These are phyloP conservation scores for Alsophila aescularia DNA, from an alignment of 2,888 invertebrate species.

Conservation along the genomic window DNA sequence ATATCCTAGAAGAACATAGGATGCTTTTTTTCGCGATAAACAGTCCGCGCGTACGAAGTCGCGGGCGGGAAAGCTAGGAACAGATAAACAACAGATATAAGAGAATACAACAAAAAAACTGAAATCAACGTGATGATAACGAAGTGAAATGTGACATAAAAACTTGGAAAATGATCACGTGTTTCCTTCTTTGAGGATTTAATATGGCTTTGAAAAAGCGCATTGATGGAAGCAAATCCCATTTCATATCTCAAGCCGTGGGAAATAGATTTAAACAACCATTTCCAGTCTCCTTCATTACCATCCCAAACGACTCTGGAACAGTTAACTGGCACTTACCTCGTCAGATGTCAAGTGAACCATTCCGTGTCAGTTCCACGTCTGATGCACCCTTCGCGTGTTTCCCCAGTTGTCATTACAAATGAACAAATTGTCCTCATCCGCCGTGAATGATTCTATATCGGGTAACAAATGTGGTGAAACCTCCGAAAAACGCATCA, in stretches of 20 bases:
- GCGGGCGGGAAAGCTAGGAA: too few species aligned
- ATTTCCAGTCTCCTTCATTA: slow-evolving; percentile 3
- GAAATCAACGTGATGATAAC: too few species aligned
- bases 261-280: neutral
- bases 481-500: slow-evolving; percentile 21
- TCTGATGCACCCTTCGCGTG: slow-evolving; percentile 52
- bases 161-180: too few species aligned
- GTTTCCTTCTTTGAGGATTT: too few species aligned
- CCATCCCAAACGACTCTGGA: slow-evolving; percentile 5
- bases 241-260: neutral
- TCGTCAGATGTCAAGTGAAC: slow-evolving; percentile 35
- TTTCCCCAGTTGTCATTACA: slow-evolving; percentile 48
- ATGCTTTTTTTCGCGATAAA: too few species aligned
- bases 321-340: slow-evolving; percentile 35
- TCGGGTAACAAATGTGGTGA: slow-evolving; percentile 34
- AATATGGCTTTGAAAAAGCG: too few species aligned
- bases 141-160: too few species aligned
- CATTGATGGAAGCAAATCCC: neutral
- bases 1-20: too few species aligned
- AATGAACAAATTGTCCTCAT: slow-evolving; percentile 58
- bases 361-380: slow-evolving; percentile 43
- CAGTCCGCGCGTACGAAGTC: too few species aligned
- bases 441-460: slow-evolving; percentile 43
- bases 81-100: too few species aligned
- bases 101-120: too few species aligned